Base-by-base conservation (phyloP, 92 coral and sea anemone species). In the Epizoanthus scotinus region DNA sequence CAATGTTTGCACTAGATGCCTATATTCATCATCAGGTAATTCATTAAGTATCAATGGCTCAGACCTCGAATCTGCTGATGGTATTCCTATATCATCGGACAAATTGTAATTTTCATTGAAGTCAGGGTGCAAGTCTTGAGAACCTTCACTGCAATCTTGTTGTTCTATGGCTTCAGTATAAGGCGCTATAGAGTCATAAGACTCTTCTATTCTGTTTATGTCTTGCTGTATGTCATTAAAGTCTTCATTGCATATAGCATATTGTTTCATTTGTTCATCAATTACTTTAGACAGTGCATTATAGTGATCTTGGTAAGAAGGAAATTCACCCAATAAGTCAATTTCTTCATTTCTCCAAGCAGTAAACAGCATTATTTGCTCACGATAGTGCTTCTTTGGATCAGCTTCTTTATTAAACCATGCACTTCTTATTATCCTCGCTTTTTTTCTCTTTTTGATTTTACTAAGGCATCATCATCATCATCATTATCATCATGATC, bases 1-100 rank as follows among this genome's bases (percentile, higher is more conserved):
- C 54, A 89, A 72, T 58, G 27, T 79, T 73, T 89, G 92, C 18
- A 86, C 87, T 49, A 89, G 28, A 14, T 73, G 67, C 49, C 94
- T 84, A 38, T 90, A 90, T 63, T 90, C 92, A 75, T 90, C 77
- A 84, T 90, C 94, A 63, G 71, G 86, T 56, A 90, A 66, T 75
- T 91, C 94, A 82, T 91, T 78, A 20, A 91, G 13, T 67, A 85
- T 77, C 34, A 90, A 63, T 81, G 87, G 94, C 55, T 87, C 94
- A 88, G 88, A 40, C 50, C 61, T 90, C 40, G 40, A 58, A 40
- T 44, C 86, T 36, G 49, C 69, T 29, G 90, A 89, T 40, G 90
- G 85, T 47, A 86, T 86, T 3, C 88, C 93, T 25, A 89, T 27
- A 34, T 89, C 90, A 86, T 89, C 90, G 47, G 86, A 78, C 34